A percentile compares a stretch with the other conserved stretches of the same genome.
phyloP scores from a whole-genome alignment of 1,140 invertebrate species.

The Orius laevigatus region DNA sequence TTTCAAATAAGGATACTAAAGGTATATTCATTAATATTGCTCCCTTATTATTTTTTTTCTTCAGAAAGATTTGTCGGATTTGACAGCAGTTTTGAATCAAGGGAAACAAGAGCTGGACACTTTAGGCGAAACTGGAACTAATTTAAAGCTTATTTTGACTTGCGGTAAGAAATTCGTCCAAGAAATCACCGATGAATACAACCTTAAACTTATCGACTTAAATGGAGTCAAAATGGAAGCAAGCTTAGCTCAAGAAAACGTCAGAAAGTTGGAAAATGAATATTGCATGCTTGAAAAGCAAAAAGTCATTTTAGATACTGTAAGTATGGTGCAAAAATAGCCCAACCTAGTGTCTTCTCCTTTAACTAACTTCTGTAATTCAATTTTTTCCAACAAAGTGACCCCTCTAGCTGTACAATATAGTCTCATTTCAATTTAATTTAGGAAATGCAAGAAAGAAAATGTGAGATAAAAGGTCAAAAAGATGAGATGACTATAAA shows the following conservation, averaged over 20 bases:
- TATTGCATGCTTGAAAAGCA: conserved; percentile 41
- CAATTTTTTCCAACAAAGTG: too few relatives aligned
- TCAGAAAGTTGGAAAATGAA: conserved; percentile 34
- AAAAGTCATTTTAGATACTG: conserved; percentile 35
- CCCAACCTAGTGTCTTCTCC: not conserved
- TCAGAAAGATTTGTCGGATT: conserved; percentile 1
- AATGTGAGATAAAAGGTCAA: conserved; percentile 39
- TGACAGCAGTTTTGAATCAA: not conserved
- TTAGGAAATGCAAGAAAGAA: conserved; percentile 43
- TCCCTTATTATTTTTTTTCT: too few relatives aligned
- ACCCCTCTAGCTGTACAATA: too few relatives aligned
- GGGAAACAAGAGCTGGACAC: conserved; percentile 21
- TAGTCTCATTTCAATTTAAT: too few relatives aligned
- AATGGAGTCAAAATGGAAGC: conserved; percentile 40
- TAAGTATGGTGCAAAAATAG: conserved; percentile 20
- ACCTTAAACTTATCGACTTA: conserved; percentile 41
- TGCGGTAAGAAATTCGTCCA: conserved; percentile 35
- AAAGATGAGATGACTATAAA: conserved; percentile 38
- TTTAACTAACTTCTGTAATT: conserved; percentile 4
- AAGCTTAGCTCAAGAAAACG: conserved; percentile 35
- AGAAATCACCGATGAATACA: conserved; percentile 26
- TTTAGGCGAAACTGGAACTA: conserved; percentile 14
- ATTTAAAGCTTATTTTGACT: not conserved
- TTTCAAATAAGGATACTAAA: too few relatives aligned
- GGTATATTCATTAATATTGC: too few relatives aligned